Evolutionary conservation across 2,888 invertebrate genomes (phyloP).

Genomic region (Netelia inedita): DNA sequence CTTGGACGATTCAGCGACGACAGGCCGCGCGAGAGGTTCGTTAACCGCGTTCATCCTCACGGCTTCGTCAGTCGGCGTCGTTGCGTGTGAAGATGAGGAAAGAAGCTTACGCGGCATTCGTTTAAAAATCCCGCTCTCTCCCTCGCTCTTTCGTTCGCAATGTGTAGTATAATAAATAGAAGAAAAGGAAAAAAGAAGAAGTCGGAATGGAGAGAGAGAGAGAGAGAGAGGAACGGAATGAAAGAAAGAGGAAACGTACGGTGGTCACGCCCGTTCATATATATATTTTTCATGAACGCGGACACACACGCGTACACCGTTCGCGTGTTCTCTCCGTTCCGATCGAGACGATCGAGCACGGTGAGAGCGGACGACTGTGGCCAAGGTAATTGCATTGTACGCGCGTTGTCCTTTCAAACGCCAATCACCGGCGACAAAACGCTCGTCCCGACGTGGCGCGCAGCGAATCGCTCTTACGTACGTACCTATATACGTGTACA

Average conservation of each 20-base stretch:
- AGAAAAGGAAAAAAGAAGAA: conserved; percentile 27
- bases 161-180: conserved; percentile 36
- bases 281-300: conserved; percentile 43
- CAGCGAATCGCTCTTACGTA: conserved; percentile 76
- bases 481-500: conserved; percentile 33
- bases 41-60: conserved; percentile 39
- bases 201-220: conserved; percentile 27
- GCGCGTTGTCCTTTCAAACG: conserved; percentile 84
- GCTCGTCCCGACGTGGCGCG: conserved; percentile 80
- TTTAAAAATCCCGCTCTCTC: conserved; percentile 46
- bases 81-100: conserved; percentile 41
- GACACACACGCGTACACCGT: conserved; percentile 16
- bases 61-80: conserved; percentile 10
- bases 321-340: conserved; percentile 32
- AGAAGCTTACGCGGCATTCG: conserved; percentile 52
- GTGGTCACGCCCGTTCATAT: conserved; percentile 43
- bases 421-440: conserved; percentile 85
- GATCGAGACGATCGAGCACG: conserved; percentile 42
- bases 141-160: not conserved
- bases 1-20: conserved; percentile 47
- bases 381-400: conserved; percentile 85
- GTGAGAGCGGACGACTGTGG: not conserved
- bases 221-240: conserved; percentile 38
- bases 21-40: conserved; percentile 48
- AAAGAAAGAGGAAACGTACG: conserved; percentile 53